Percentiles rank a stretch among this genome's conserved stretches.
Evolutionary conservation across 2,888 invertebrate species (phyloP).

Genomic region (Pammene aurita): DNA sequence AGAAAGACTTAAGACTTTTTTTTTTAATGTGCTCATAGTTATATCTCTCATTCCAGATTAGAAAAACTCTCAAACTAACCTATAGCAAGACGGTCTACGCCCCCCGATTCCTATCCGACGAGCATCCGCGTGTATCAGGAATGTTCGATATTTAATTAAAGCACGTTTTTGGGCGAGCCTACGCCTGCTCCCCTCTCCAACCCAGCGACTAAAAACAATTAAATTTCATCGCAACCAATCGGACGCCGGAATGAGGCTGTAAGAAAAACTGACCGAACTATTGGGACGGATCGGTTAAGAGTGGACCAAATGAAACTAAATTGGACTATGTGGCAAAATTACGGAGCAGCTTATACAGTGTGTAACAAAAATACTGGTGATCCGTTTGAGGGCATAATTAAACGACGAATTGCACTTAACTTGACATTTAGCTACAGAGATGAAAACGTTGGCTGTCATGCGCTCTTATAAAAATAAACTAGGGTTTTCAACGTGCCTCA

Average conservation of each 20-base stretch:
- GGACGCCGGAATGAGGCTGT: conserved; percentile 44
- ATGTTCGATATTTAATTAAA: conserved; percentile 62
- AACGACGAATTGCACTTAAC: too few species aligned
- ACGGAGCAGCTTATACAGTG: too few species aligned
- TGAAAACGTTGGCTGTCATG: too few species aligned
- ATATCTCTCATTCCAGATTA: too few species aligned
- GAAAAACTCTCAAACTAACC: too few species aligned
- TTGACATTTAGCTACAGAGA: too few species aligned
- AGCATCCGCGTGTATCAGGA: conserved; percentile 45
- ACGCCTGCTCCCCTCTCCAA: conserved; percentile 4
- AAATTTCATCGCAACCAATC: conserved; percentile 54
- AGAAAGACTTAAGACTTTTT: too few species aligned
- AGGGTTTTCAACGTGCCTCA: too few species aligned
- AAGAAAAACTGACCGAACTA: conserved; percentile 45
- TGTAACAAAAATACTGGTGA: too few species aligned
- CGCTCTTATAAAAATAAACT: too few species aligned
- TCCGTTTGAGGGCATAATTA: too few species aligned
- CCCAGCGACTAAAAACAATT: conserved; percentile 44
- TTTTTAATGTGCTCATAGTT: too few species aligned
- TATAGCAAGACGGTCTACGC: neutral
- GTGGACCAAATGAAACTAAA: neutral
- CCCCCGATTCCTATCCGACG: neutral
- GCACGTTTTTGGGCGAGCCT: conserved; percentile 46
- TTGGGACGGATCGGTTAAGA: neutral
- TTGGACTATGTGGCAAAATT: neutral